These are phyloP conservation scores for Cyphotilapia sp. DNA, from an alignment of 2,113 vertebrate species.

Conservation along the genomic window DNA sequence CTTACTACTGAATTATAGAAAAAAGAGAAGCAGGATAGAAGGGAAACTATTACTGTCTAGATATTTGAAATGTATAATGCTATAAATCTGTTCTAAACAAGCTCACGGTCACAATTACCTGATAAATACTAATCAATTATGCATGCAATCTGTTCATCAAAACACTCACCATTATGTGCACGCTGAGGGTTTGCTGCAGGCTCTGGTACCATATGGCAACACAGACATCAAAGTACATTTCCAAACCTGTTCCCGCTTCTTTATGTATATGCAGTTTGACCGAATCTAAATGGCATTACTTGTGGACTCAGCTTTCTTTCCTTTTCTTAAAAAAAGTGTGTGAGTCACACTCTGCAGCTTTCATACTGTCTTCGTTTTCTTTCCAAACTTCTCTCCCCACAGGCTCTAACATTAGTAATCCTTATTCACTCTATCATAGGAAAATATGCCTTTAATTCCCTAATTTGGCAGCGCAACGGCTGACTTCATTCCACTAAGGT, in stretches of 20 bases:
- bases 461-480: neutral
- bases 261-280: neutral
- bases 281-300: neutral
- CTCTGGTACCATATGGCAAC: conserved; percentile 21
- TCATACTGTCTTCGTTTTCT: conserved; percentile 4
- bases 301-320: neutral
- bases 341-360: conserved; percentile 25
- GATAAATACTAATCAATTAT: conserved; percentile 22
- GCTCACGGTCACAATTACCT: neutral
- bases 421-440: neutral
- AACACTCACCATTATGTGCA: neutral
- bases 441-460: neutral
- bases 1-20: conserved; percentile 39
- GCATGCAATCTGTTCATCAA: conserved; percentile 35
- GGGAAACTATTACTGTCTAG: neutral
- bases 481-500: neutral
- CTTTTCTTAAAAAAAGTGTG: neutral
- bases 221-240: conserved; percentile 6
- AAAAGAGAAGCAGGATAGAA: neutral
- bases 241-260: conserved; percentile 7
- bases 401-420: conserved; percentile 35
- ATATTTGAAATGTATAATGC: neutral
- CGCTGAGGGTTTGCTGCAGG: neutral
- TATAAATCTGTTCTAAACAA: conserved; percentile 3
- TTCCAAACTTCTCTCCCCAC: conserved; percentile 19